Conservation (phyloP, 2,113 vertebrate species). For the Acanthochromis polyacanthus region DNA sequence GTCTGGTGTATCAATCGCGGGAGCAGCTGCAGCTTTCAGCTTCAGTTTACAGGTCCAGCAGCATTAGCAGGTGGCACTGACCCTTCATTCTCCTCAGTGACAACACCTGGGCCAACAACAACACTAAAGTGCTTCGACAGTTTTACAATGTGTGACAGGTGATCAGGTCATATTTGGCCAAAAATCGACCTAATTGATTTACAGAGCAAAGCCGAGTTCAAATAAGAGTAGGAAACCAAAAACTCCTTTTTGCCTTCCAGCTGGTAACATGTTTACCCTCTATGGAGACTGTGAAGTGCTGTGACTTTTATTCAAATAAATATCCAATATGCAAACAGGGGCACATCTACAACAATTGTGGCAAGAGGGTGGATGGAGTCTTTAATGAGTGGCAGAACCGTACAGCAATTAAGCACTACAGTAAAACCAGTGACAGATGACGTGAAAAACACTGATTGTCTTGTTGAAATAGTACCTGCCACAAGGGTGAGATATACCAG, state of each 20-base stretch:
- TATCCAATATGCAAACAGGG: not conserved
- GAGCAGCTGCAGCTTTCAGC: not conserved
- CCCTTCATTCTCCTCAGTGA: not conserved
- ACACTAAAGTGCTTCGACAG: not conserved
- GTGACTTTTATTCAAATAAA: not conserved
- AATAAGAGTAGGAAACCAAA: not conserved
- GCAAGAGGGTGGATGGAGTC: no score
- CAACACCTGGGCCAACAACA: not conserved
- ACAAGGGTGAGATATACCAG: no score
- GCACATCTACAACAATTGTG: no score
- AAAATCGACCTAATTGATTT: not conserved
- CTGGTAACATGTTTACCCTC: no score
- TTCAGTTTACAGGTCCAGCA: not conserved
- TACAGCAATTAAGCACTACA: no score
- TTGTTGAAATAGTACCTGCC: no score
- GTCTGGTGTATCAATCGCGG: not conserved
- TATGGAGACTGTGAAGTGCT: no score
- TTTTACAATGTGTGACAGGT: not conserved
- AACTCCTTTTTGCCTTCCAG: no score
- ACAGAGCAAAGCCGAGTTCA: not conserved
- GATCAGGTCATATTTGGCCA: constrained; percentile 10
- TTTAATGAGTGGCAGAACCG: no score
- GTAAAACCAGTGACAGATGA: no score
- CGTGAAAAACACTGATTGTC: no score
- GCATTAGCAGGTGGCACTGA: constrained; percentile 3